phyloP scores from a whole-genome alignment of 2,113 vertebrate species.

The Acinonyx jubatus region DNA sequence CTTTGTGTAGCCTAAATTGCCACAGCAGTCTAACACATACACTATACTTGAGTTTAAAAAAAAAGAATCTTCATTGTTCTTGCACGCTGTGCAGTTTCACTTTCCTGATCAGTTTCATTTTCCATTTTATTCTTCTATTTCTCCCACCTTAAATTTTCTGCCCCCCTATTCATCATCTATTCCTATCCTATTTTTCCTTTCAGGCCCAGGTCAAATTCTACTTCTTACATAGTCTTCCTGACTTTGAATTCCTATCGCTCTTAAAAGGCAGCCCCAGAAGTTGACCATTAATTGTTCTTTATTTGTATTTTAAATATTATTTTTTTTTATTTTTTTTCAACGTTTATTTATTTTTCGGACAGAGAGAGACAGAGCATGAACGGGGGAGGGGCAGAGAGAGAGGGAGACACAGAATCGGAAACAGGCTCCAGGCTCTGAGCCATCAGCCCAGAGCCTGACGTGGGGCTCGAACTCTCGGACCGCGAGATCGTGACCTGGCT shows the following conservation, averaged over 20 bases:
- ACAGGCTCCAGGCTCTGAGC: no score
- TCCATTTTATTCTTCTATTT: not conserved
- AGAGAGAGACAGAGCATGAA: no score
- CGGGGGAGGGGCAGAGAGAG: no score
- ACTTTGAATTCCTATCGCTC: not conserved
- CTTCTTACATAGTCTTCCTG: not conserved
- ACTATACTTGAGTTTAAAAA: not conserved
- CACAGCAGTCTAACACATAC: not conserved
- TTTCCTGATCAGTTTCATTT: not conserved
- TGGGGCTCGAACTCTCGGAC: no score
- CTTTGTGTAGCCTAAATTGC: not conserved
- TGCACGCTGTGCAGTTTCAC: not conserved
- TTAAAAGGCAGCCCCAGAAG: not conserved
- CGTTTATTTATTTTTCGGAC: no score
- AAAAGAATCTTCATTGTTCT: not conserved
- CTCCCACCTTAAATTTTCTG: not conserved
- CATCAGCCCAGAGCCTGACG: no score
- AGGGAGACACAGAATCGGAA: no score
- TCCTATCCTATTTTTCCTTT: not conserved
- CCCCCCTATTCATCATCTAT: not conserved
- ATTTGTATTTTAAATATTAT: not conserved
- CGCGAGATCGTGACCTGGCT: no score
- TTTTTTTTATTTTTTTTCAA: not conserved
- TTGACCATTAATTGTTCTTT: not conserved
- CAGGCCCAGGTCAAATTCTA: slow-evolving; percentile 5